phyloP scores from a whole-genome alignment of 2,888 invertebrate species.

The Mactromeris polynyma region DNA sequence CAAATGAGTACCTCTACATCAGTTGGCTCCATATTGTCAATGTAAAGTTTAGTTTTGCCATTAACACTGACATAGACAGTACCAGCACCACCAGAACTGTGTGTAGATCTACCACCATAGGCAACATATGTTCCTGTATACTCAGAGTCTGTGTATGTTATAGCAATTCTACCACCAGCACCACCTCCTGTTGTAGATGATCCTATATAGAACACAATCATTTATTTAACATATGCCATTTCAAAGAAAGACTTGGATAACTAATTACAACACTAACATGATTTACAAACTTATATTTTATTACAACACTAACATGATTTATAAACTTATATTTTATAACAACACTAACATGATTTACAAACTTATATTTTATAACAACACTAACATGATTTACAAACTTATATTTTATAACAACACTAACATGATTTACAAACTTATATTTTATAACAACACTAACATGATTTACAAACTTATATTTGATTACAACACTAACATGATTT shows the following conservation, averaged over 20 bases:
- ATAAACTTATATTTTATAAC: too few species aligned
- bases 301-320: too few species aligned
- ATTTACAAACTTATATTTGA: too few species aligned
- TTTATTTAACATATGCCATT: not conserved
- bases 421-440: too few species aligned
- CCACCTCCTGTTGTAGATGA: constrained; percentile 70
- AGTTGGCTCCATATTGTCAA: constrained; percentile 66
- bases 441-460: too few species aligned
- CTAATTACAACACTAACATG: too few species aligned
- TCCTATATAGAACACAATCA: constrained; percentile 44
- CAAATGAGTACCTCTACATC: constrained; percentile 46
- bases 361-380: too few species aligned
- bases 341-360: too few species aligned
- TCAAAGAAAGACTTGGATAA: not conserved
- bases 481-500: too few species aligned
- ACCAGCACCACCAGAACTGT: constrained; percentile 76
- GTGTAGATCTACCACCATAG: constrained; percentile 71
- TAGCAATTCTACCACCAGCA: constrained; percentile 76
- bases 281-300: too few species aligned
- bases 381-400: too few species aligned
- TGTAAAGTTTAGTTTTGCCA: constrained; percentile 59
- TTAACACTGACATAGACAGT: constrained; percentile 72
- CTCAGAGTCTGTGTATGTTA: constrained; percentile 70
- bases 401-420: too few species aligned
- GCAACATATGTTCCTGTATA: constrained; percentile 72